These are phyloP conservation scores for Bucorvus abyssinicus DNA, from an alignment of 2,797 vertebrate genomes.

Conservation along the genomic window DNA sequence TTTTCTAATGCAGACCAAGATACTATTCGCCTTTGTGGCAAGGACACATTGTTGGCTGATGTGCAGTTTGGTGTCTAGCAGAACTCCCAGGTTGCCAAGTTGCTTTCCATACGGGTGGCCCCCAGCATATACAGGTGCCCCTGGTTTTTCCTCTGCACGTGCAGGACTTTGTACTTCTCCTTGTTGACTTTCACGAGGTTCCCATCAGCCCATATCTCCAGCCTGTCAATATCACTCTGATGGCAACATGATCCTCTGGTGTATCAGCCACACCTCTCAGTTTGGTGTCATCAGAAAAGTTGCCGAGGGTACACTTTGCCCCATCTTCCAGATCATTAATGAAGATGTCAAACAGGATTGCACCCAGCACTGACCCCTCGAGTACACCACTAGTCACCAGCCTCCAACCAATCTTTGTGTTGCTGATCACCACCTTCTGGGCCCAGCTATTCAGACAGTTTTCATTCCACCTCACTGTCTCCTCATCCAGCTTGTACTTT, in stretches of 20 bases:
- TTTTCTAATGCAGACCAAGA: neutral
- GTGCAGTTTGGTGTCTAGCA: neutral
- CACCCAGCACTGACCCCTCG: neutral
- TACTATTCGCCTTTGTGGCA: neutral
- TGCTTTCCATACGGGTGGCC: neutral
- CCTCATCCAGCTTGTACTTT: neutral
- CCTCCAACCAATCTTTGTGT: neutral
- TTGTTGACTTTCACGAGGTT: neutral
- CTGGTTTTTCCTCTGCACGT: neutral
- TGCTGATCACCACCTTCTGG: neutral
- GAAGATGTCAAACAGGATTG: neutral
- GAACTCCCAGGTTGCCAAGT: neutral
- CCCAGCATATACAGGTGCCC: neutral
- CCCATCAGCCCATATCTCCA: neutral
- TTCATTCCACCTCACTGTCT: neutral
- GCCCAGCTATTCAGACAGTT: neutral
- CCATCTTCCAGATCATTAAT: neutral
- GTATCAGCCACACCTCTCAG: neutral
- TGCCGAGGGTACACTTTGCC: neutral
- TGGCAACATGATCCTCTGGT: neutral
- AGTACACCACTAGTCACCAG: neutral
- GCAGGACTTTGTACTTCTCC: neutral
- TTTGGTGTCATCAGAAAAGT: neutral
- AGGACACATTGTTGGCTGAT: neutral
- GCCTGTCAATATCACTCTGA: fast-evolving